Evolutionary conservation across 2,113 vertebrate genomes (phyloP), one percentile per base, ranked within the genome.

Genomic region (Montifringilla adamsi): DNA sequence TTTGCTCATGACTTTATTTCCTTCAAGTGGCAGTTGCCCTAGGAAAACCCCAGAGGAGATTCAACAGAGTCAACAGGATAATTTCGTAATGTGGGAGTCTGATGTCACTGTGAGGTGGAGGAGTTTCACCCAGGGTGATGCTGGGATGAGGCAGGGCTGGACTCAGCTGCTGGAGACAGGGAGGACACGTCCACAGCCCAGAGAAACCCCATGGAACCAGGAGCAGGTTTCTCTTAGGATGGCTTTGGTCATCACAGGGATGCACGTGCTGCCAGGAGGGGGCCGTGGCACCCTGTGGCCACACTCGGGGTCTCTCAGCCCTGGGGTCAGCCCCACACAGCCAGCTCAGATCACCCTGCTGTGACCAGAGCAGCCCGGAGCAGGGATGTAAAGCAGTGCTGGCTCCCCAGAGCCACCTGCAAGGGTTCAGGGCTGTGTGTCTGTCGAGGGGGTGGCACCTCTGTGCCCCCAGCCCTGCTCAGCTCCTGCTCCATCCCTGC

Each of bases 61-160:
- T 76, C 9, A 22, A 10, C 33, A 8, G 35, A 72, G 84, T 37
- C 94, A 79, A 41, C 70, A 27, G 12, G 2, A 10, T 21, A 8
- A 2, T 96, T 94, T 95, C 79, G 31, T 90, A 96, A 96, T 1
- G 30, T 50, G 85, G 90, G 85, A 95, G 75, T 85, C 90, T 95
- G 91, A 96, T 85, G 90, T 93, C 93, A 93, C 59, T 0, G 2
- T 21, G 15, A 95, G 85, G 82, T 69, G 90, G 67, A 93, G 94
- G 78, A 94, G 93, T 93, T 95, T 93, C 94, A 83, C 8, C 52
- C 9, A 12, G 78, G 59, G 28, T 41, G 78, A 66, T 94, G 84
- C 82, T 91, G 85, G 73, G 73, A n/a, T 86, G 72, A 79, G 50
- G 79, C 76, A 76, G 76, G 89, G 81, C 52, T 59, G 58, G 43